Evolutionary conservation across 2,113 vertebrate species (phyloP).

Genomic region (Podilymbus podiceps): DNA sequence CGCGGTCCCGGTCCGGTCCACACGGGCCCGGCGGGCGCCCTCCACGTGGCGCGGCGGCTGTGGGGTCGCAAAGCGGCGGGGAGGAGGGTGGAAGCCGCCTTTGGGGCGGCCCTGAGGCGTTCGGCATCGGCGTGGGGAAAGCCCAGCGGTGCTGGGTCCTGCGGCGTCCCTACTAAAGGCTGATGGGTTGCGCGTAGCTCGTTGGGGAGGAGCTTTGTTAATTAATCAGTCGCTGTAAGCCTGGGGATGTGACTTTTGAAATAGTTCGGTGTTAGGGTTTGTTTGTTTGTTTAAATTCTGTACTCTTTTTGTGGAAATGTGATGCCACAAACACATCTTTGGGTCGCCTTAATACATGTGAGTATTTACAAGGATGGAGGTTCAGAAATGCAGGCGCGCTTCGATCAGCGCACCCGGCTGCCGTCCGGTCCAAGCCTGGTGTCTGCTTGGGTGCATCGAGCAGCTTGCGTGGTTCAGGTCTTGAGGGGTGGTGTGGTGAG

Average conservation of each 20-base stretch:
- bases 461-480: accelerated
- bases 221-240: background rate
- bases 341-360: accelerated
- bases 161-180: too few species aligned
- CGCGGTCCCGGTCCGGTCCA: background rate
- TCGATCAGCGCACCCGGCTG: accelerated
- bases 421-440: background rate
- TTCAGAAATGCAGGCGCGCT: accelerated
- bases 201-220: background rate
- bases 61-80: background rate
- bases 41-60: slow-evolving; percentile 16
- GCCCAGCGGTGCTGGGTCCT: background rate
- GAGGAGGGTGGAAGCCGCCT: background rate
- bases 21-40: background rate
- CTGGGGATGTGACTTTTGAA: background rate
- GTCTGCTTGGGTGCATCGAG: accelerated
- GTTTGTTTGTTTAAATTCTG: background rate
- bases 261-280: background rate
- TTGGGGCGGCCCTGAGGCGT: background rate
- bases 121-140: background rate
- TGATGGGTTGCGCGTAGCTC: background rate
- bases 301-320: background rate
- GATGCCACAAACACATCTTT: accelerated
- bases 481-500: background rate
- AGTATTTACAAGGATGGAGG: background rate